Conservation (phyloP, 2,797 vertebrate species). For the Pangasius macronema region DNA sequence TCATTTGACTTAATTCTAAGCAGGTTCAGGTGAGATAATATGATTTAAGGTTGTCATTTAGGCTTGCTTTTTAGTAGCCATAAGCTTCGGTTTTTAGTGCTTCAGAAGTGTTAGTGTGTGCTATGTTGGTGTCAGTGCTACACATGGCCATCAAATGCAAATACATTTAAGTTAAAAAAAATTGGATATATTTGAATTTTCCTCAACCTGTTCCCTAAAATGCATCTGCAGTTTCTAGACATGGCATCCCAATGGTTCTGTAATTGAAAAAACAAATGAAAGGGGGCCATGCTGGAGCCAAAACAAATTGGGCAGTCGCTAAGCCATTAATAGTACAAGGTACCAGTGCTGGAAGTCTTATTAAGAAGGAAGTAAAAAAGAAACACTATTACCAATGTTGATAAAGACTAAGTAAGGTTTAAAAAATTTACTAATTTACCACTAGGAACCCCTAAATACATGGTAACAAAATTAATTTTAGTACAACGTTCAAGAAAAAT, state of each 20-base stretch:
- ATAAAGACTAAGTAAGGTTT: not conserved
- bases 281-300: too few species aligned
- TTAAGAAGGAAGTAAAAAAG: too few species aligned
- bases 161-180: not conserved
- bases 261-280: not conserved
- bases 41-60: not conserved
- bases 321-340: not conserved
- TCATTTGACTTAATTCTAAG: not conserved
- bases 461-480: not conserved
- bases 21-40: not conserved
- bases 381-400: not conserved
- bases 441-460: not conserved
- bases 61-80: not conserved
- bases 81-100: not conserved
- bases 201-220: not conserved
- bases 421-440: not conserved
- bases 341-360: not conserved
- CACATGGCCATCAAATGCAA: not conserved
- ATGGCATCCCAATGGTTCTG: not conserved
- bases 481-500: not conserved
- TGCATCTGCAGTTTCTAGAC: not conserved
- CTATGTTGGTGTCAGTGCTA: not conserved
- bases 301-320: not conserved
- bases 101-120: not conserved
- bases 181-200: not conserved